Base-by-base conservation (phyloP, 2,113 vertebrate species). In the Phoxinus phoxinus region DNA sequence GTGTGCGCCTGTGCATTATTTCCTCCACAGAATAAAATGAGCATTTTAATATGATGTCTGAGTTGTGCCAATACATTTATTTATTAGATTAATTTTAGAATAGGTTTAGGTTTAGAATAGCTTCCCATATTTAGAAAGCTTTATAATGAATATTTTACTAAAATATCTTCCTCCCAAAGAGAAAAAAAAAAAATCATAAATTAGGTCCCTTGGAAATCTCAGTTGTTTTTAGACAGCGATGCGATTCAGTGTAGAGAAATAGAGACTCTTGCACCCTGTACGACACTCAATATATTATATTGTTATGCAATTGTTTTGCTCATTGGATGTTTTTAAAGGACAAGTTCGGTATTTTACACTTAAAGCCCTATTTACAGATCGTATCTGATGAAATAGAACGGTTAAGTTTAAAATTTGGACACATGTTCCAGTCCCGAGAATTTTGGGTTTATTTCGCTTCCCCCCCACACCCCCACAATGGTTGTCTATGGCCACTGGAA, bases 41-140 rank as follows among this genome's bases (percentile, higher is more conserved):
- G 73, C 25, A 30, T 15, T 76, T 32, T 9, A 76, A 53, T 32
- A 76, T 75, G 12, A 48, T 51, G 25, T 27, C 73, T 19, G n/a
- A 30, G 30, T 76, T 30, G 1, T 30, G 46, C 17, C 74, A 53
- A 19, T 53, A 2, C 1, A 53, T 76, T 53, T 32, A 30, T 76
- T 53, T 53, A 53, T 76, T 53, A 19, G 73, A 27, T n/a, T 75
- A 3, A 75, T 75, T 75, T 25, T 25, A 51, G n/a, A 75, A 53
- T 30, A 46, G 13, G 1, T 51, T n/a, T n/a, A n/a, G n/a, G n/a
- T 75, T 25, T 25, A 51, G n/a, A 75, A 53, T 30, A 46, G 13
- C 6, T 21, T 10, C 3, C 13, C 23, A 75, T 7, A 19, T 51
- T 75, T 41, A 32, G 59, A 27, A 27, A 63, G 9, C 30, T 72